Percentiles rank a stretch among this genome's conserved stretches.
Evolutionary conservation across 2,113 vertebrate species (phyloP).

Genomic region (Crotalus viridis): DNA sequence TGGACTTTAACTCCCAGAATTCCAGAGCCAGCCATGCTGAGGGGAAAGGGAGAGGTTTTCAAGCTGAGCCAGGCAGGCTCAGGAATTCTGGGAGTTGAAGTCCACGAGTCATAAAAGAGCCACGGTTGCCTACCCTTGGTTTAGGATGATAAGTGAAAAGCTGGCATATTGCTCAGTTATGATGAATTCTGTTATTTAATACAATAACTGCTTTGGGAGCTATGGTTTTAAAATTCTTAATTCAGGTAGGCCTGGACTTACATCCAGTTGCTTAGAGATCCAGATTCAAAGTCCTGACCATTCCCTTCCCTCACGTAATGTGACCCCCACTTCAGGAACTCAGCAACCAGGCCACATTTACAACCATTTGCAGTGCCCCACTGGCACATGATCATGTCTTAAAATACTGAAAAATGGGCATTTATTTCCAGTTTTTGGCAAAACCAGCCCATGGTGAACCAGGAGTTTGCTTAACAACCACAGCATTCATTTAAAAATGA

Average conservation of each 20-base stretch:
- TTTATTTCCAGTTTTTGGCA: not conserved
- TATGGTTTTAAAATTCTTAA: not conserved
- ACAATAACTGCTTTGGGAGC: not conserved
- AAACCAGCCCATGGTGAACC: not conserved
- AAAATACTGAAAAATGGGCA: not conserved
- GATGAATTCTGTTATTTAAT: not conserved
- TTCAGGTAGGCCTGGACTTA: not conserved
- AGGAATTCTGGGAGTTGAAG: too few species aligned
- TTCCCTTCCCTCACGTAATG: too few species aligned
- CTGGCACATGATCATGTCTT: not conserved
- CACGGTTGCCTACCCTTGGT: too few species aligned
- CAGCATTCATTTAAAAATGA: not conserved
- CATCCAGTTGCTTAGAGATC: not conserved
- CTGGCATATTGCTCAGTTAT: not conserved
- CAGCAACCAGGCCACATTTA: not conserved
- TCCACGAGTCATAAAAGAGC: too few species aligned
- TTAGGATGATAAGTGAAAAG: not conserved
- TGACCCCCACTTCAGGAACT: too few species aligned
- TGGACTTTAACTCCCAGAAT: too few species aligned
- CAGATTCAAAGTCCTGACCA: not conserved
- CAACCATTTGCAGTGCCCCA: not conserved
- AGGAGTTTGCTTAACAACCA: not conserved
- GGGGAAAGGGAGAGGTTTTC: too few species aligned
- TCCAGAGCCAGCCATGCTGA: too few species aligned
- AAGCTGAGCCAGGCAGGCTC: too few species aligned